Percentiles rank a stretch among this genome's conserved stretches.
phyloP scores from a whole-genome alignment of 2,888 invertebrate genomes.

The Eupithecia exiguata region DNA sequence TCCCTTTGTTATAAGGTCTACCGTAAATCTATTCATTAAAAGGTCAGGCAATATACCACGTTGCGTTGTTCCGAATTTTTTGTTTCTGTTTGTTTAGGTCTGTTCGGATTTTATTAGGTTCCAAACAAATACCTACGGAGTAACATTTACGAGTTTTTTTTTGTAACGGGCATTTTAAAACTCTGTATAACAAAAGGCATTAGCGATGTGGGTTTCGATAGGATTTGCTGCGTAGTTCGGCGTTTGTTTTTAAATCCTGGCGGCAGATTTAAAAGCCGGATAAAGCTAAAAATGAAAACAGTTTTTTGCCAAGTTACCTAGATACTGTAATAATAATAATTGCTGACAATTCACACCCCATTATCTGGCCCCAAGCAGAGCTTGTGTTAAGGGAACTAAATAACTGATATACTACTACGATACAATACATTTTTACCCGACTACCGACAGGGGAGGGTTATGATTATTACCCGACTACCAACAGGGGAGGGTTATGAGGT shows the following conservation, averaged over 20 bases:
- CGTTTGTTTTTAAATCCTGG: conserved; percentile 19
- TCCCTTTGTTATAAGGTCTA: conserved; percentile 19
- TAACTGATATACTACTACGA: too few species aligned
- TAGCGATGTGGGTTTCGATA: conserved; percentile 12
- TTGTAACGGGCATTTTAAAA: conserved; percentile 14
- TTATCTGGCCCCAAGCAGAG: too few species aligned
- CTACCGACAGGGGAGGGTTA: too few species aligned
- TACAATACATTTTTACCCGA: too few species aligned
- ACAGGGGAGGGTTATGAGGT: too few species aligned
- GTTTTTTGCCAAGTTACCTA: background rate
- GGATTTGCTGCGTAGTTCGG: conserved; percentile 16
- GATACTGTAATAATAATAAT: too few species aligned
- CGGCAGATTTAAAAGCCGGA: conserved; percentile 21
- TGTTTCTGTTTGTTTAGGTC: conserved; percentile 70
- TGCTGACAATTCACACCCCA: too few species aligned
- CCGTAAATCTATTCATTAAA: conserved; percentile 29
- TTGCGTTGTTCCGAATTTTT: conserved; percentile 50
- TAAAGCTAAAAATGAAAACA: background rate
- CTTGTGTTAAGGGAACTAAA: too few species aligned
- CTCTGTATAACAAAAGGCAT: conserved; percentile 24
- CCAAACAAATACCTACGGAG: conserved; percentile 28
- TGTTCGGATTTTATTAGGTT: conserved; percentile 55
- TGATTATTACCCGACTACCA: too few species aligned
- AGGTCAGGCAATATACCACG: conserved; percentile 30
- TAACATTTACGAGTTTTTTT: conserved; percentile 22